Evolutionary conservation across 2,888 invertebrate species (phyloP), one percentile per base, ranked within the genome.

Genomic region (Abrostola triplasia): DNA sequence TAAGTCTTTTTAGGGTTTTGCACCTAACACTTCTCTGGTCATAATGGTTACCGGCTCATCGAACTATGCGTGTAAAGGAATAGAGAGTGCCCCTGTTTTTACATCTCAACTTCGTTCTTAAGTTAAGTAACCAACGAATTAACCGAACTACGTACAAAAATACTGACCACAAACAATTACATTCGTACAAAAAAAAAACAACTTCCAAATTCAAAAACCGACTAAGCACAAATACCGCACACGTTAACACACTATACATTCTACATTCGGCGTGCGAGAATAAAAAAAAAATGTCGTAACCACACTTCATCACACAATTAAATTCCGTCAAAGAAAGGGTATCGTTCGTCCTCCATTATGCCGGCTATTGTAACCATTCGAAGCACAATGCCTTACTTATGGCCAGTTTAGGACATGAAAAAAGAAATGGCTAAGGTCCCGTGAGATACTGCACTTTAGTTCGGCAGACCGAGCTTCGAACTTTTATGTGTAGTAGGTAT

Each of bases 261-360:
- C 77, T 73, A 77, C 78, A 80, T 84, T 85, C 80, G 73, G 81
- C 71, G 47, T 51, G 44, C 59, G 70, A 66, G 71, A 73, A 76
- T 77, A 83, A 78, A 83, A 86, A 84, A 84, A 89, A 87, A 88
- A 89, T 91, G 88, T 90, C 90, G 92, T 92, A 92, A 93, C 93
- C 93, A 89, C 92, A 93, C 90, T 92, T 93, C 94, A 93, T 94
- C 93, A 92, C 91, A 93, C 94, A 92, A 94, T 94, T 94, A 94
- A 94, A 93, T 86, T 87, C 91, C 85, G 82, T 83, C 89, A 90
- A 92, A 92, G 93, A 94, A 94, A 93, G 90, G 90, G 92, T 93
- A 93, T 94, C 93, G 92, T 90, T 91, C 91, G 88, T 86, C 86
- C 86, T 78, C 90, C 92, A 94, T 94, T 91, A 94, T 92, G 88